Base-by-base conservation (phyloP, 2,888 invertebrate species). In the Neoitamus cyanurus region DNA sequence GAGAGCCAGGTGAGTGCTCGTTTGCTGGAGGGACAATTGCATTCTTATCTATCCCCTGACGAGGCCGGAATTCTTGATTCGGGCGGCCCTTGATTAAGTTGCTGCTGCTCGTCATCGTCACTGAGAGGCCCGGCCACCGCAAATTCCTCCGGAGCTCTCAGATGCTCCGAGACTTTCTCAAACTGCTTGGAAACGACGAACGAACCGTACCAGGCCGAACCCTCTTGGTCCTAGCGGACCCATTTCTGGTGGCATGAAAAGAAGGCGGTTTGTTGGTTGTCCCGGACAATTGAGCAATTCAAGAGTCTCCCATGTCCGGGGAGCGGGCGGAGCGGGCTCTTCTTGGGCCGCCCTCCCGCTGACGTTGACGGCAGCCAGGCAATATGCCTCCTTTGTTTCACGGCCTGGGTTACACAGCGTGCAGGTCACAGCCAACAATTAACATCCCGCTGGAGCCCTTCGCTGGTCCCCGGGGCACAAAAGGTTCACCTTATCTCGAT, bases 1-100 rank as follows among this genome's bases (percentile, higher is more conserved):
- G 84, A 85, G 85, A 84, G 85, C 85, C 86, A 83, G 85, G 85
- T 84, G 84, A 85, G 80, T 72, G 48, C 48, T 75, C 78, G 15
- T 78, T 48, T 78, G 78, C 78, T 78, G 78, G 78, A 78, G 78
- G 78, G 78, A 78, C 78, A 78, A 78, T 78, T 78, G 78, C 78
- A 78, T 78, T 78, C 78, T 78, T 78, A 78, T 78, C 78, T 78
- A 78, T 78, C 78, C 78, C 78, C 46, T 48, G 78, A 48, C 78
- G 78, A 58, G 31, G 48, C 31, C 48, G 30, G 78, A 78, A 78
- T 78, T 78, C 48, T 31, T 78, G 48, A 78, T 78, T 37, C 58
- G 42, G 15, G 31, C 15, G 15, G 31, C 48, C 78, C 28, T 78
- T 78, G 48, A 78, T 78, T 78, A 78, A 58, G 48, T 31, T 80